Evolutionary conservation across 1,140 invertebrate species (phyloP).

Genomic region (Drosophila nikananu): DNA sequence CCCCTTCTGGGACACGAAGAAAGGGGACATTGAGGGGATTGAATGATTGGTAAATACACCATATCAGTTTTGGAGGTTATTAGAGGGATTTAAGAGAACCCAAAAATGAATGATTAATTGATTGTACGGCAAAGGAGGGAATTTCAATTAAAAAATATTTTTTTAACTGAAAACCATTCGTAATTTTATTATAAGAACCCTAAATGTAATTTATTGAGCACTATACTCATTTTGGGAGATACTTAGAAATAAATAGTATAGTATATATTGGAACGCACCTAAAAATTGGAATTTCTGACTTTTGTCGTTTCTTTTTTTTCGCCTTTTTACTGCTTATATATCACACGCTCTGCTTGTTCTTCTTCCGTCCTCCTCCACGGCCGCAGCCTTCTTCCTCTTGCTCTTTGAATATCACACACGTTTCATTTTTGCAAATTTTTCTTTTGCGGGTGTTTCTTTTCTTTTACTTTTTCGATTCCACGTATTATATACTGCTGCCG

Average conservation of each 20-base stretch:
- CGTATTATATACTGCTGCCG: slow-evolving; percentile 32
- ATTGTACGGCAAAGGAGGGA: slow-evolving; percentile 13
- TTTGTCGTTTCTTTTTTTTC: slow-evolving; percentile 24
- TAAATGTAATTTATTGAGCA: neutral
- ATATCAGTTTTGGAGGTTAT: slow-evolving; percentile 59
- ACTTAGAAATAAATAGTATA: neutral
- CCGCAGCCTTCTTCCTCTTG: slow-evolving; percentile 50
- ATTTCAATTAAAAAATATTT: neutral
- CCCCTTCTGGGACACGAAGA: neutral
- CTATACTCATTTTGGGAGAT: neutral
- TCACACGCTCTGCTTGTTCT: slow-evolving; percentile 51
- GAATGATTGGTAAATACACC: slow-evolving; percentile 7
- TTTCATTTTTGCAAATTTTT: slow-evolving; percentile 72
- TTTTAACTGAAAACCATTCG: neutral
- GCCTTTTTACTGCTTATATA: slow-evolving; percentile 39
- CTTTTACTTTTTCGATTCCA: slow-evolving; percentile 35
- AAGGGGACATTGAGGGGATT: slow-evolving; percentile 18
- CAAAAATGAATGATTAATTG: slow-evolving; percentile 57
- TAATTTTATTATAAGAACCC: neutral
- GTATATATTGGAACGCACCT: slow-evolving; percentile 27
- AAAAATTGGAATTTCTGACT: slow-evolving; percentile 45
- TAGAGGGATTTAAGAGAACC: slow-evolving; percentile 37
- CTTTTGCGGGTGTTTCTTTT: slow-evolving; percentile 44
- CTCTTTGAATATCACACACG: slow-evolving; percentile 81
- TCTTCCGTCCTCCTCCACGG: slow-evolving; percentile 8